Base-by-base conservation (phyloP, 2,888 invertebrate species). In the Meiosimyza platycephala region DNA sequence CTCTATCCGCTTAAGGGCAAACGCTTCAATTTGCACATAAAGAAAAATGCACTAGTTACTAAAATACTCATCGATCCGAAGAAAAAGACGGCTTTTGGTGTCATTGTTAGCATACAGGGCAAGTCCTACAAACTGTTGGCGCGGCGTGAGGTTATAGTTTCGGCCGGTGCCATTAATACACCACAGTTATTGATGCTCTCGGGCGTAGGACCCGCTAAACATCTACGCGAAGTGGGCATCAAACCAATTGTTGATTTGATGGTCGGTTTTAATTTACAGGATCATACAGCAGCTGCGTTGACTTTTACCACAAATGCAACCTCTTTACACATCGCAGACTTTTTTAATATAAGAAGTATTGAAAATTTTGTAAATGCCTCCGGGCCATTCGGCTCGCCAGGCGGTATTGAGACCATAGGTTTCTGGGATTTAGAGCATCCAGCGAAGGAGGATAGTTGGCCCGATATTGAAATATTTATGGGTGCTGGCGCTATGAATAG, bases 171-270 rank as follows among this genome's bases (percentile, higher is more conserved):
- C 0, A 92, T 95, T 72, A 94, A 93, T 78, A 91, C 93, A 1
- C 95, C 96, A 0, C 95, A 96, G 81, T 84, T 96, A 9, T 89
- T 96, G 7, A 93, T 95, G 94, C 84, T 94, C 18, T 93, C 93
- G 0, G 94, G 94, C 3, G 86, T 93, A 11, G 92, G 92, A 3
- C 92, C 91, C 0, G 87, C 86, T n/a, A 85, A 89, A 62, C 91
- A 92, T 77, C 87, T 92, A 4, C 82, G 84, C 47, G 85, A 88
- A 72, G 81, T 88, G 57, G 89, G 89, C n/a, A 90, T 91, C 54
- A 87, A 89, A 1, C 88, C 91, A 0, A 80, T 93, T 50, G 87
- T 88, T 55, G 89, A 92, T 80, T 84, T 92, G 55, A 90, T 90
- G 0, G 92, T 93, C 1, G 92, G 92, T 1, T 88, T 87, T 69